Evolutionary conservation across 2,797 vertebrate genomes (phyloP).

Genomic region (Enteromius afrohamiltoni): DNA sequence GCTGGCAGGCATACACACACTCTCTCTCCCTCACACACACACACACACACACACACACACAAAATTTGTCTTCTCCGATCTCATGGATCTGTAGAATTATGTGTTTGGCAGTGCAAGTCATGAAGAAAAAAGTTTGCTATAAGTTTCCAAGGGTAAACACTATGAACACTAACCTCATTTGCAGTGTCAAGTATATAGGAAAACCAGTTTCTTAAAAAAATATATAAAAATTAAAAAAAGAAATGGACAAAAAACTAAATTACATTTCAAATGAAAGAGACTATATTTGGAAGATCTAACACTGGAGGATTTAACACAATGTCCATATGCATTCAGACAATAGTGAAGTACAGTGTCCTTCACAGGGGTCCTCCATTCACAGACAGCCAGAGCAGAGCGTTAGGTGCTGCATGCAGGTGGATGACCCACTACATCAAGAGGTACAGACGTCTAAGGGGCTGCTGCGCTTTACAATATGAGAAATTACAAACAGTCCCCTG

Average conservation of each 20-base stretch:
- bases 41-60: too few species aligned
- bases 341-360: background rate
- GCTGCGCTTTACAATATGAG: conserved; percentile 3
- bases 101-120: conserved; percentile 27
- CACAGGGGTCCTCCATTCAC: background rate
- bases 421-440: conserved; percentile 36
- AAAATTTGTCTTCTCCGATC: background rate
- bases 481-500: background rate
- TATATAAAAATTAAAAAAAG: conserved; percentile 10
- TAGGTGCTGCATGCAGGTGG: conserved; percentile 35
- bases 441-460: conserved; percentile 21
- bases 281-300: conserved; percentile 24
- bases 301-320: conserved; percentile 6
- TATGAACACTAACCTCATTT: background rate
- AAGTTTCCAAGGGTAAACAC: conserved; percentile 24
- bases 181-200: conserved; percentile 28
- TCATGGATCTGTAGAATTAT: background rate
- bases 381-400: conserved; percentile 16
- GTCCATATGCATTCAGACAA: background rate
- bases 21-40: too few species aligned
- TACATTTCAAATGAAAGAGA: background rate
- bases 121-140: background rate
- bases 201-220: conserved; percentile 36
- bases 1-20: background rate
- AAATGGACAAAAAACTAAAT: background rate